Evolutionary conservation across 2,888 invertebrate genomes (phyloP), one percentile per base, ranked within the genome.

Genomic region (Gastracanthus pulcherrimus): DNA sequence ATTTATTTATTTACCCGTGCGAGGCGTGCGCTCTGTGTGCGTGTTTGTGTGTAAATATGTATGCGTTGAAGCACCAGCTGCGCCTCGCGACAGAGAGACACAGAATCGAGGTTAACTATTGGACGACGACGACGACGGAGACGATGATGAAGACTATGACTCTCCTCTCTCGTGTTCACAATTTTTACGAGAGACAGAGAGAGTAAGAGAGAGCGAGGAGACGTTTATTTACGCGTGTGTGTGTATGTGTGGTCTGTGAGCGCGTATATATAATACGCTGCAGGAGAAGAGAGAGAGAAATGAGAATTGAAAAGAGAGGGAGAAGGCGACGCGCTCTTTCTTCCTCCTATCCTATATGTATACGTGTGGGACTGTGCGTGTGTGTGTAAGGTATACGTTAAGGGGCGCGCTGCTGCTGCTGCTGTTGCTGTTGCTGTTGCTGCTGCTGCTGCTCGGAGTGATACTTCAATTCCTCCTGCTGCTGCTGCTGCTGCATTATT

Each of bases 91-190:
- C 55, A 55, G 2, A 41, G 13, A 41, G 13, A 41, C 13, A 62
- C 62, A 55, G 60, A 70, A 69, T 60, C 76, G 76, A 76, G 76
- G 76, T 76, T 76, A 76, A 67, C 76, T 67, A n/a, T 34, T n/a
- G 11, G 38, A 38, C 55, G 26, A n/a, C n/a, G n/a, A n/a, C n/a
- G n/a, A n/a, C n/a, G n/a, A n/a, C n/a, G n/a, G n/a, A n/a, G n/a
- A n/a, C n/a, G n/a, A n/a, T n/a, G n/a, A n/a, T n/a, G n/a, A n/a
- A n/a, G n/a, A n/a, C n/a, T n/a, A n/a, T n/a, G n/a, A n/a, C n/a
- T n/a, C n/a, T n/a, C n/a, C n/a, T n/a, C n/a, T n/a, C n/a, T n/a
- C n/a, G n/a, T n/a, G n/a, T n/a, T n/a, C n/a, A n/a, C n/a, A n/a
- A n/a, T n/a, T n/a, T n/a, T n/a, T n/a, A n/a, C n/a, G n/a, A n/a